Conservation (phyloP, 2,797 vertebrate genomes). For the Adrianichthys oophorus region DNA sequence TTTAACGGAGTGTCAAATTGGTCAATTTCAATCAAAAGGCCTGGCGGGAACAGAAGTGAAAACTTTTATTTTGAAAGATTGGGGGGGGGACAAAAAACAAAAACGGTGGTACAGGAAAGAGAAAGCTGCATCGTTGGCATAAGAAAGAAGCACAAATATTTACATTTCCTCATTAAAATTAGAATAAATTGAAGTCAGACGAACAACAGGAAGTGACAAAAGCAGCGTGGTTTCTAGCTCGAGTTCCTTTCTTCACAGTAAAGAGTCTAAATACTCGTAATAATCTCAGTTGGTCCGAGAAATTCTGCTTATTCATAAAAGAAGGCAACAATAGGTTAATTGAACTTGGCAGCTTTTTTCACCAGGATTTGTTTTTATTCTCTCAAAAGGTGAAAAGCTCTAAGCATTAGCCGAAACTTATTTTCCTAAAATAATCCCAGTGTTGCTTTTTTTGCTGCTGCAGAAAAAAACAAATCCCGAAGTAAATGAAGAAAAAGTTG, state of each 20-base stretch:
- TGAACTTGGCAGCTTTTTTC: conserved; percentile 46
- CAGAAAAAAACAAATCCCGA: too few relatives aligned
- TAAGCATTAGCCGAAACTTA: background rate
- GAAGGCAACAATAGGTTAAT: conserved; percentile 45
- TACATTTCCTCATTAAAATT: too few relatives aligned
- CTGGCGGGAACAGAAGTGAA: background rate
- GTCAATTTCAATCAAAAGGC: background rate
- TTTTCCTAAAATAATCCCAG: background rate
- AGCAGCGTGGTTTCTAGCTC: background rate
- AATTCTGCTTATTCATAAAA: conserved; percentile 3
- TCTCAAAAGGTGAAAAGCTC: background rate
- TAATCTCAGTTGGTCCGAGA: too few relatives aligned
- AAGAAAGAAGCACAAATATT: conserved; percentile 5
- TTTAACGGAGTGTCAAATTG: background rate
- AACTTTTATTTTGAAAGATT: background rate
- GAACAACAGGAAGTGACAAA: background rate
- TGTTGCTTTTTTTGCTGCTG: too few relatives aligned
- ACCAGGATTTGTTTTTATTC: conserved; percentile 3
- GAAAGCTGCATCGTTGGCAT: conserved; percentile 43
- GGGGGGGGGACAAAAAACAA: too few relatives aligned
- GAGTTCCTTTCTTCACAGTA: background rate
- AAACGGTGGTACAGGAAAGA: conserved; percentile 1
- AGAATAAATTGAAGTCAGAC: too few relatives aligned
- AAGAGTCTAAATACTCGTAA: background rate
- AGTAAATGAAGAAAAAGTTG: too few relatives aligned